A percentile compares a stretch with the other conserved stretches of the same genome.
These are phyloP conservation scores for Psylliodes chrysocephalus DNA, from an alignment of 2,888 invertebrate genomes.

Conservation along the genomic window DNA sequence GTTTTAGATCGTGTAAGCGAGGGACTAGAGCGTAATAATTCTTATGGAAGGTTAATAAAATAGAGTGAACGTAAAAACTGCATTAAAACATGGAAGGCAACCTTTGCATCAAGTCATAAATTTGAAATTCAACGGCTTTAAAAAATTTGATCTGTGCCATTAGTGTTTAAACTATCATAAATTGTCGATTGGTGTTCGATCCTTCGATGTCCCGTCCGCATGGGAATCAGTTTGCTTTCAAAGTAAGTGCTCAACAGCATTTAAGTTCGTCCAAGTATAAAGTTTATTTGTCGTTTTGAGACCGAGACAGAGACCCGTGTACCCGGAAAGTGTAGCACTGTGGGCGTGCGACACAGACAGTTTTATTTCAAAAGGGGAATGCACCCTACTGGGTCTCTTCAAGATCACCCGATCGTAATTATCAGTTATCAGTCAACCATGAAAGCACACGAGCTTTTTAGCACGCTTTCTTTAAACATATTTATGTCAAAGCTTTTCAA, in stretches of 20 bases:
- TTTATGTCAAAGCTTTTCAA: constrained; percentile 63
- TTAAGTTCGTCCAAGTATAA: constrained; percentile 60
- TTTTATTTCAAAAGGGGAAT: constrained; percentile 60
- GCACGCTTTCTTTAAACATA: constrained; percentile 63
- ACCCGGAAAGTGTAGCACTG: constrained; percentile 57
- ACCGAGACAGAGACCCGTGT: constrained; percentile 36
- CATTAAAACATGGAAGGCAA: constrained; percentile 55
- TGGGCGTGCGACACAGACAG: constrained; percentile 63
- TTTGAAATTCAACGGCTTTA: constrained; percentile 57
- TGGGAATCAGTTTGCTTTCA: constrained; percentile 58
- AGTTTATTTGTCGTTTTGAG: constrained; percentile 62
- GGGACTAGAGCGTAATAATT: constrained; percentile 47
- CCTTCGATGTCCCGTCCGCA: constrained; percentile 51
- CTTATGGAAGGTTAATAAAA: constrained; percentile 55
- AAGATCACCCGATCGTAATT: constrained; percentile 65
- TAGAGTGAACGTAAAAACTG: constrained; percentile 57
- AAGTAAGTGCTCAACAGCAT: constrained; percentile 61
- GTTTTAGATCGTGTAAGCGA: constrained; percentile 35
- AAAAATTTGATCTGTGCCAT: constrained; percentile 57
- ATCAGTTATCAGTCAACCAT: constrained; percentile 63
- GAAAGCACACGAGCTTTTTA: constrained; percentile 63
- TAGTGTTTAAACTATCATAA: constrained; percentile 63
- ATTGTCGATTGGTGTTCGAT: constrained; percentile 62
- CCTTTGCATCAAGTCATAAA: constrained; percentile 56
- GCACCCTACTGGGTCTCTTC: constrained; percentile 60